Conservation (phyloP, 2,888 invertebrate species). For the Venusia cambrica region DNA sequence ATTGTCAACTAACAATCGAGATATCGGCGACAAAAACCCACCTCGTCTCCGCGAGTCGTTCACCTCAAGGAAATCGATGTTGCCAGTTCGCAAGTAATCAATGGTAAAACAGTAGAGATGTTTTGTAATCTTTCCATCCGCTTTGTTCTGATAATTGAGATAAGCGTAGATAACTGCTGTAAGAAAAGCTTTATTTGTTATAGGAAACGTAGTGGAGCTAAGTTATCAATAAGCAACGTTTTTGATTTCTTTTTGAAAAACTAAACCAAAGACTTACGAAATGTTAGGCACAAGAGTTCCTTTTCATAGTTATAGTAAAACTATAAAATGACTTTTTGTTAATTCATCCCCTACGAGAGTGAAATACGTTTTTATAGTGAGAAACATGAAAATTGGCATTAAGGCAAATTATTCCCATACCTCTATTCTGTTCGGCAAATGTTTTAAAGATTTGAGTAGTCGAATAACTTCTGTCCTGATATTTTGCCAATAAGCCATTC, state of each 20-base stretch:
- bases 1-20: conserved; percentile 50
- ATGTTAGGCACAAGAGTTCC: too few relatives aligned
- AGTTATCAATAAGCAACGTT: too few relatives aligned
- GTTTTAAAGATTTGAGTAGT: too few relatives aligned
- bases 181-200: conserved; percentile 7
- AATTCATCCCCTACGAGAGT: too few relatives aligned
- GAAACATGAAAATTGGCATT: too few relatives aligned
- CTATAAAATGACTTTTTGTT: too few relatives aligned
- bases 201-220: conserved; percentile 4
- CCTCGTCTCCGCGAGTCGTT: conserved; percentile 45
- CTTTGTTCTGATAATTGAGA: conserved; percentile 26
- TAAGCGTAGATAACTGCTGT: conserved; percentile 10
- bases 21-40: conserved; percentile 45
- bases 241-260: too few relatives aligned
- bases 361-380: too few relatives aligned
- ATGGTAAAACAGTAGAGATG: conserved; percentile 27
- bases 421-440: not conserved
- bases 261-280: too few relatives aligned
- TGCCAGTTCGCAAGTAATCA: conserved; percentile 33
- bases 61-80: conserved; percentile 57
- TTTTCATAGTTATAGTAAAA: too few relatives aligned
- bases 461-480: too few relatives aligned
- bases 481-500: too few relatives aligned
- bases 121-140: conserved; percentile 33
- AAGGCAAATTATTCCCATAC: not conserved